phyloP scores from a whole-genome alignment of 2,113 vertebrate species.

The Sporophila hypoxantha region DNA sequence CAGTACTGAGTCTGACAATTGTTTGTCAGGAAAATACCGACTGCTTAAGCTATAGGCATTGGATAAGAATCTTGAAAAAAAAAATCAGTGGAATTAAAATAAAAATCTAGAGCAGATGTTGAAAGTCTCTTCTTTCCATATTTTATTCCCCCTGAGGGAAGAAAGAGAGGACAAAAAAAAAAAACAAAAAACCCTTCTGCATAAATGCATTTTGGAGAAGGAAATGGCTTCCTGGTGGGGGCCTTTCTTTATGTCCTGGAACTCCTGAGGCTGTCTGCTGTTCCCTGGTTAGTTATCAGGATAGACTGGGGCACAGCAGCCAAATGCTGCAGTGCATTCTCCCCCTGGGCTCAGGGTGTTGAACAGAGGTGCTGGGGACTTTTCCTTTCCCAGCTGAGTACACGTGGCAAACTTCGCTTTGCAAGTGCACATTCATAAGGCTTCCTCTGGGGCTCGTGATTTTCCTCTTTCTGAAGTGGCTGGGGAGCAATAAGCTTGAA shows the following conservation, averaged over 20 bases:
- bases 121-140: conserved; percentile 11
- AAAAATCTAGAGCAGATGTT: conserved; percentile 32
- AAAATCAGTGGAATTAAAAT: neutral
- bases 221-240: conserved; percentile 31
- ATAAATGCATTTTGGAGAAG: conserved; percentile 52
- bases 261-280: neutral
- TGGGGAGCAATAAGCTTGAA: conserved; percentile 26
- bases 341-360: neutral
- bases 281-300: neutral
- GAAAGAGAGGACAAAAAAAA: neutral
- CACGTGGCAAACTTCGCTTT: conserved; percentile 2
- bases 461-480: conserved; percentile 1
- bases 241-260: conserved; percentile 14
- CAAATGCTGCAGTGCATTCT: neutral
- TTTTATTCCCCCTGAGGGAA: neutral
- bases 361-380: neutral
- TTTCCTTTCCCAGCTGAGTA: conserved; percentile 1
- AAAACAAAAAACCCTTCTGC: neutral
- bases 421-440: neutral
- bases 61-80: neutral
- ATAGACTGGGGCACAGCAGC: neutral
- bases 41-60: neutral
- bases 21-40: neutral
- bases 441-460: conserved; percentile 9
- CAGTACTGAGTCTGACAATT: neutral